Percentiles rank a stretch among this genome's conserved stretches.
These are phyloP conservation scores for Drosophila maculinotata DNA, from an alignment of 2,888 invertebrate genomes.

Conservation along the genomic window DNA sequence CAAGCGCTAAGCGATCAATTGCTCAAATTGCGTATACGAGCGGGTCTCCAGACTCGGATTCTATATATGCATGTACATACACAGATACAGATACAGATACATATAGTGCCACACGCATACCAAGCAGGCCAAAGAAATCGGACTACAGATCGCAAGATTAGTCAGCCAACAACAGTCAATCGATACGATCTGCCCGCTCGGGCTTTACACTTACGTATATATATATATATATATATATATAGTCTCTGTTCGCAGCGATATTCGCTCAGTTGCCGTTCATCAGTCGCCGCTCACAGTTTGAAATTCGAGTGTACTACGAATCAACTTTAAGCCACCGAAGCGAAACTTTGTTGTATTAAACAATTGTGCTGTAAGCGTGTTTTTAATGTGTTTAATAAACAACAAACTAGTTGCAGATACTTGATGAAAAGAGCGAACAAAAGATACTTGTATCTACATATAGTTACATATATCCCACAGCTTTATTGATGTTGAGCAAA, in stretches of 20 bases:
- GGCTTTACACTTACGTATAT: background rate
- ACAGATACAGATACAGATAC: no score
- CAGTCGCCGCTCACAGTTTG: constrained; percentile 33
- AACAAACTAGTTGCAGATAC: background rate
- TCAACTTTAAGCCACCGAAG: background rate
- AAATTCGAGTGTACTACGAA: constrained; percentile 3
- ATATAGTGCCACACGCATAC: constrained; percentile 48
- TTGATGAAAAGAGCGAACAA: background rate
- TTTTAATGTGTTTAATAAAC: background rate
- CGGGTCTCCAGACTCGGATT: background rate
- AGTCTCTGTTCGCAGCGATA: constrained; percentile 22
- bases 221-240: constrained; percentile 13
- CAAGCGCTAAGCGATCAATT: constrained; percentile 22
- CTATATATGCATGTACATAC: background rate
- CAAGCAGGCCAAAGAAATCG: constrained; percentile 40
- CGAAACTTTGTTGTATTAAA: background rate
- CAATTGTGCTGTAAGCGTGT: constrained; percentile 12
- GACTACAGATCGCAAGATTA: constrained; percentile 42
- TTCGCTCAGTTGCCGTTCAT: constrained; percentile 50
- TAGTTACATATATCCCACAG: constrained; percentile 5
- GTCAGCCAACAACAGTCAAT: constrained; percentile 39
- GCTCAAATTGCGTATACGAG: constrained; percentile 36
- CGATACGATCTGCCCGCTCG: constrained; percentile 14
- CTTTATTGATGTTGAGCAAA: background rate
- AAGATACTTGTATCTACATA: background rate